Conservation (phyloP, 2,888 invertebrate species). For the Molorchus minor region DNA sequence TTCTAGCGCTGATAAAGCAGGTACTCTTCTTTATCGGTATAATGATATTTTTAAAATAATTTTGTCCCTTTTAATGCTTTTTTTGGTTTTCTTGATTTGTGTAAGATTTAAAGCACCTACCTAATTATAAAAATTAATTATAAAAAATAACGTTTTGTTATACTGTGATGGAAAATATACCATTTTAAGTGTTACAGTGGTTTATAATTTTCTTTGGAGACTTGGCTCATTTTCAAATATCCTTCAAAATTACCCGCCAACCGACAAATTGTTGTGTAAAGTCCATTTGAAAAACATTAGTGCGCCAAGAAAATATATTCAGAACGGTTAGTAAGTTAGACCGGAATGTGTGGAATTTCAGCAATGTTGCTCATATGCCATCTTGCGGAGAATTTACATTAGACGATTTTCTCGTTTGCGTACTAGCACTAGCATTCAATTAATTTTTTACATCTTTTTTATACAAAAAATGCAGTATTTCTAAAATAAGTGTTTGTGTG, state of each 20-base stretch:
- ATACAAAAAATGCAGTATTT: constrained; percentile 31
- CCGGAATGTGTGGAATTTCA: constrained; percentile 44
- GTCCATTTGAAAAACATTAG: constrained; percentile 8
- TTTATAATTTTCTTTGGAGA: too few species aligned
- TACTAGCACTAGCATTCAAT: constrained; percentile 30
- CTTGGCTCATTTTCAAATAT: background rate
- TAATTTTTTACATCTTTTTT: constrained; percentile 29
- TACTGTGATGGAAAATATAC: too few species aligned
- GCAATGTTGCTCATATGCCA: constrained; percentile 49
- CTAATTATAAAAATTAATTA: too few species aligned
- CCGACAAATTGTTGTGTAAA: background rate
- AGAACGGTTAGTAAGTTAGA: constrained; percentile 25
- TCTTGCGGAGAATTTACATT: constrained; percentile 51
- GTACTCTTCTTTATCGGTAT: too few species aligned
- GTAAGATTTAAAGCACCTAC: too few species aligned
- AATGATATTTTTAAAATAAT: too few species aligned
- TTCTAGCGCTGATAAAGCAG: too few species aligned
- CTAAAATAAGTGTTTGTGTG: constrained; percentile 26
- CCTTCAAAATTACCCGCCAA: background rate
- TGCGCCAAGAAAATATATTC: constrained; percentile 11
- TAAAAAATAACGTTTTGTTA: too few species aligned
- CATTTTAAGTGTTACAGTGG: too few species aligned
- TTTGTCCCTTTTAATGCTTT: too few species aligned
- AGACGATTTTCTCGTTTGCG: constrained; percentile 38
- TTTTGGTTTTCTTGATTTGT: too few species aligned